Evolutionary conservation across 2,888 invertebrate genomes (phyloP).

Genomic region (Lumbricus terrestris): DNA sequence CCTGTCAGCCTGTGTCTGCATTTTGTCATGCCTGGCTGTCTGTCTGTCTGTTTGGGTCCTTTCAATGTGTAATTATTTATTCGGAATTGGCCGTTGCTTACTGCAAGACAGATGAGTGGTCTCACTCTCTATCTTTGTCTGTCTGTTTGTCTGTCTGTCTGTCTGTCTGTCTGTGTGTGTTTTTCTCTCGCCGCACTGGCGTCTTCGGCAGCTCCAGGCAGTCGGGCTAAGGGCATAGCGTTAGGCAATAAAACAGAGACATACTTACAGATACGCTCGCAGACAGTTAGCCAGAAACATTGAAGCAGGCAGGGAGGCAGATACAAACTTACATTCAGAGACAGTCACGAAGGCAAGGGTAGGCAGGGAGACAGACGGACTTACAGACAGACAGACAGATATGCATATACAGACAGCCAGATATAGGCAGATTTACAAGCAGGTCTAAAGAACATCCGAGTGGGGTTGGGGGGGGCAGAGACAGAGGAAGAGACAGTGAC

Average conservation of each 20-base stretch:
- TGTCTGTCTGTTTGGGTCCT: neutral
- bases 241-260: neutral
- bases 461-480: neutral
- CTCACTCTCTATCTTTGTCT: neutral
- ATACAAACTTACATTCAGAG: neutral
- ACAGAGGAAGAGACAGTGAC: neutral
- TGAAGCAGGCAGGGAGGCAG: neutral
- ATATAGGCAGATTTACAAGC: neutral
- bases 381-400: neutral
- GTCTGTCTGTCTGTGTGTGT: too few species aligned
- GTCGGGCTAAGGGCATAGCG: neutral
- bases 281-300: neutral
- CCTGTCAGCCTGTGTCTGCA: neutral
- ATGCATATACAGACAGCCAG: neutral
- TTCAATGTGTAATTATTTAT: neutral
- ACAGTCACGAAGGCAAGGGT: neutral
- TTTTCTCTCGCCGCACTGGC: too few species aligned
- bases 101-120: neutral
- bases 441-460: neutral
- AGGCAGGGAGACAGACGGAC: neutral
- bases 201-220: neutral
- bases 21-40: neutral
- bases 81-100: neutral
- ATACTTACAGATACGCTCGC: neutral
- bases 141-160: too few species aligned